phyloP scores from a whole-genome alignment of 2,797 vertebrate genomes.

The Poeciliopsis gracilis region DNA sequence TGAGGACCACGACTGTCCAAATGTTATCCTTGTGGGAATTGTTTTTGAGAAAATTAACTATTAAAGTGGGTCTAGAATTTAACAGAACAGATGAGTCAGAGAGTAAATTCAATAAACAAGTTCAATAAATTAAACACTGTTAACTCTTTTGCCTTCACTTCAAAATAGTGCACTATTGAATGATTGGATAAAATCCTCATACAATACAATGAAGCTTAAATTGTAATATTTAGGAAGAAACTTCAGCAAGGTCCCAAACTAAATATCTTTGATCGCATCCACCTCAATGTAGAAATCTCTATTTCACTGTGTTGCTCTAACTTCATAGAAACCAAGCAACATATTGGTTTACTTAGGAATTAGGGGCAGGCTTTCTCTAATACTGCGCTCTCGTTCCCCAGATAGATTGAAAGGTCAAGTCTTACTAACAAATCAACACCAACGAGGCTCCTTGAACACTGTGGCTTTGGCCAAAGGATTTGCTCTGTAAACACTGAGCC shows the following conservation, averaged over 20 bases:
- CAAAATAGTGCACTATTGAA: neutral
- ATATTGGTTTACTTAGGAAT: conserved; percentile 5
- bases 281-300: neutral
- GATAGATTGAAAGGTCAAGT: conserved; percentile 18
- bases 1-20: neutral
- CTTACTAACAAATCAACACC: conserved; percentile 23
- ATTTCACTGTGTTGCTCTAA: neutral
- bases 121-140: neutral
- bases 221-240: neutral
- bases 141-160: neutral
- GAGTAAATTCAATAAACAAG: neutral
- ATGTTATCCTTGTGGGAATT: neutral
- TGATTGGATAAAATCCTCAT: neutral
- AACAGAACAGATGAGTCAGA: neutral
- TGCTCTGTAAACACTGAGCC: conserved; percentile 49
- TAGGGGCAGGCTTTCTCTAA: neutral
- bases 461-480: conserved; percentile 34
- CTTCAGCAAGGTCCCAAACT: neutral
- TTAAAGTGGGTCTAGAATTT: neutral
- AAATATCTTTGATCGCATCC: neutral
- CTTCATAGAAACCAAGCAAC: neutral
- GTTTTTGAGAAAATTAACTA: neutral
- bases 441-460: conserved; percentile 39
- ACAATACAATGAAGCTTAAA: neutral
- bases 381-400: conserved; percentile 1